phyloP scores from a whole-genome alignment of 2,797 vertebrate genomes.

The Sitta carolinensis region DNA sequence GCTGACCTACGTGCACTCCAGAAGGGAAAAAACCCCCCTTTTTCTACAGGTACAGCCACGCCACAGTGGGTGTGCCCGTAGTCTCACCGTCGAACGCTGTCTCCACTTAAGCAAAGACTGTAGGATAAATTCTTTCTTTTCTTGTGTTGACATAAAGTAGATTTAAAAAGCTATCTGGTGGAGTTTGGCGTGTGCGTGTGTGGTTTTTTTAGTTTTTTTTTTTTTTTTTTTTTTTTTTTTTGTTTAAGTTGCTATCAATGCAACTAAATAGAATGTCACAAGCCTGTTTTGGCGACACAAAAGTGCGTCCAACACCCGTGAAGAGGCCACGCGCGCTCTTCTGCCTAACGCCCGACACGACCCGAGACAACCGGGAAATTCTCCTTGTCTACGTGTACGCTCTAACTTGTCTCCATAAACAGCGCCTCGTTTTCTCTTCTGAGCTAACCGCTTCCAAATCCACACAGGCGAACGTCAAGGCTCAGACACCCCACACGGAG shows the following conservation, averaged over 20 bases:
- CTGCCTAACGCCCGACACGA: fast-evolving
- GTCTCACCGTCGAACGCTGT: fast-evolving
- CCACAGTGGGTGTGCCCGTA: fast-evolving
- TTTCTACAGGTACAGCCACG: not conserved
- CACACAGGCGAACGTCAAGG: fast-evolving
- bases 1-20: fast-evolving
- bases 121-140: not conserved
- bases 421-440: fast-evolving
- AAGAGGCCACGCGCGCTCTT: fast-evolving
- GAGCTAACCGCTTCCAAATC: fast-evolving
- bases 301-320: fast-evolving
- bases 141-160: not conserved
- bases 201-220: too few species aligned
- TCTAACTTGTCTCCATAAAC: fast-evolving
- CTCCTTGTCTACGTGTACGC: fast-evolving
- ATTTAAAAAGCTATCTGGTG: not conserved
- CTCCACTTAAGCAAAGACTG: not conserved
- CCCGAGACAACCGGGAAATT: fast-evolving
- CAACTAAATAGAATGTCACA: fast-evolving
- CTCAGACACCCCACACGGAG: too few species aligned
- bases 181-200: too few species aligned
- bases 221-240: too few species aligned
- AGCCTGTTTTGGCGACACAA: not conserved
- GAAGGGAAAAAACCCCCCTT: fast-evolving
- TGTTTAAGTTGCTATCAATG: not conserved